phyloP scores from a whole-genome alignment of 1,140 invertebrate genomes.

The Drosophila pseudoobscura region DNA sequence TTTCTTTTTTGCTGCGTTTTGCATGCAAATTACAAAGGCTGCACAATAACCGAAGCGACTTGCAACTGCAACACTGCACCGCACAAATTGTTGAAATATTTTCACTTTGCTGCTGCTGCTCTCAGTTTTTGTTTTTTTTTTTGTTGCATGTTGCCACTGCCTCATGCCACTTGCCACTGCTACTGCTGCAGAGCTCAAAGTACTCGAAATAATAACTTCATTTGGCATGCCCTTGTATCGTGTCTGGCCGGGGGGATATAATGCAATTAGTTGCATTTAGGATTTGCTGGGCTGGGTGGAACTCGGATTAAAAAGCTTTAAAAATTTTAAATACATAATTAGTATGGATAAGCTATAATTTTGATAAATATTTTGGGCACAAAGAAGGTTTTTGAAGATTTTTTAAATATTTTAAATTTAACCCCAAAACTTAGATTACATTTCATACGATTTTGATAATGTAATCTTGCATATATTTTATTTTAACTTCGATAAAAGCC shows the following conservation, averaged over 20 bases:
- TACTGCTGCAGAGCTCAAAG: constrained; percentile 7
- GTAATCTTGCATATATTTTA: too few relatives aligned
- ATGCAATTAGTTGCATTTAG: constrained; percentile 25
- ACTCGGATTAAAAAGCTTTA: too few relatives aligned
- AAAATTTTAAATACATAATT: too few relatives aligned
- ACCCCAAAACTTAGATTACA: too few relatives aligned
- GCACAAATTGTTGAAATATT: constrained; percentile 67
- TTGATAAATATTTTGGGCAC: too few relatives aligned
- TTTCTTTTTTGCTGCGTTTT: constrained; percentile 48
- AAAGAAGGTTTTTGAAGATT: too few relatives aligned
- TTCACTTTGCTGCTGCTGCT: constrained; percentile 57
- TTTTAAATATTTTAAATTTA: too few relatives aligned
- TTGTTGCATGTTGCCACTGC: too few relatives aligned
- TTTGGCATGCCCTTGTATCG: constrained; percentile 53
- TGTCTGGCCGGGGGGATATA: constrained; percentile 29
- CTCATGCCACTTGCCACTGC: not conserved
- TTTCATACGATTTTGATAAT: too few relatives aligned
- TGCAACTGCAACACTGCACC: constrained; percentile 53
- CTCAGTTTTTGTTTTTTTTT: constrained; percentile 40
- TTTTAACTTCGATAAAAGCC: too few relatives aligned
- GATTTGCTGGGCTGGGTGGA: too few relatives aligned
- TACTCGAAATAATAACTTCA: constrained; percentile 63
- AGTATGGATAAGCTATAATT: too few relatives aligned
- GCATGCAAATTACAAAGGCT: constrained; percentile 69
- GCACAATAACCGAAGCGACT: constrained; percentile 34